A percentile compares a stretch with the other conserved stretches of the same genome.
These are phyloP conservation scores for Cheilosia vernalis DNA, from an alignment of 2,888 invertebrate species.

Conservation along the genomic window DNA sequence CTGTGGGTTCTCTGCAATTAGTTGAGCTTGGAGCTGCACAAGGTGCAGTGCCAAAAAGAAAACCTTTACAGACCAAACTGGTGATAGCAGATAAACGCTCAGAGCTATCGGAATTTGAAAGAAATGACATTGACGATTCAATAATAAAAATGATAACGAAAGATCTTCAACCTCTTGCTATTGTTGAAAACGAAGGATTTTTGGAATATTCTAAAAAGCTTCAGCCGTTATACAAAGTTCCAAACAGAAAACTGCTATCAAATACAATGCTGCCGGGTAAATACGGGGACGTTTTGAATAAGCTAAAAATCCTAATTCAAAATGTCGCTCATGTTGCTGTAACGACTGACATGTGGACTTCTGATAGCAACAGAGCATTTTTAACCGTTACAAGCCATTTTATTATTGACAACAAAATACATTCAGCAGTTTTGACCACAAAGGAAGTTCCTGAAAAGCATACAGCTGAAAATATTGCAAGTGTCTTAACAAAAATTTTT, in stretches of 20 bases:
- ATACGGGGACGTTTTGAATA: no score
- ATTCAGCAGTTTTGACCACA: constrained; percentile 35
- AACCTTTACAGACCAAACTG: neutral
- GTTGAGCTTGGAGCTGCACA: neutral
- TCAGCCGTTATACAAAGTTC: neutral
- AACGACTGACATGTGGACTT: no score
- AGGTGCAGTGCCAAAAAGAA: neutral
- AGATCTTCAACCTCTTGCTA: constrained; percentile 12
- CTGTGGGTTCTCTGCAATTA: neutral
- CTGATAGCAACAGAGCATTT: constrained; percentile 12
- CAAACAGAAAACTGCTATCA: constrained; percentile 13
- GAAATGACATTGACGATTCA: constrained; percentile 1
- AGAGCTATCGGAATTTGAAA: constrained; percentile 14
- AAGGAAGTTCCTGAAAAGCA: constrained; percentile 34
- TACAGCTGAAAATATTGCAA: constrained; percentile 21
- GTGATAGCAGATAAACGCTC: constrained; percentile 6
- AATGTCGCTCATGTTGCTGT: constrained; percentile 5
- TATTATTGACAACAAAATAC: constrained; percentile 13
- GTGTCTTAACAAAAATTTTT: constrained; percentile 4
- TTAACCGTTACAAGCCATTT: constrained; percentile 28
- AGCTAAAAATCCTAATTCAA: neutral
- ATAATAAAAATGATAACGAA: constrained; percentile 14
- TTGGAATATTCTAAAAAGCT: constrained; percentile 11
- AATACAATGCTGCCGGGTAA: constrained; percentile 3
- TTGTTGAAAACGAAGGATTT: constrained; percentile 20